phyloP scores from a whole-genome alignment of 2,113 vertebrate species.

The Cyprinodon brontotheroides region DNA sequence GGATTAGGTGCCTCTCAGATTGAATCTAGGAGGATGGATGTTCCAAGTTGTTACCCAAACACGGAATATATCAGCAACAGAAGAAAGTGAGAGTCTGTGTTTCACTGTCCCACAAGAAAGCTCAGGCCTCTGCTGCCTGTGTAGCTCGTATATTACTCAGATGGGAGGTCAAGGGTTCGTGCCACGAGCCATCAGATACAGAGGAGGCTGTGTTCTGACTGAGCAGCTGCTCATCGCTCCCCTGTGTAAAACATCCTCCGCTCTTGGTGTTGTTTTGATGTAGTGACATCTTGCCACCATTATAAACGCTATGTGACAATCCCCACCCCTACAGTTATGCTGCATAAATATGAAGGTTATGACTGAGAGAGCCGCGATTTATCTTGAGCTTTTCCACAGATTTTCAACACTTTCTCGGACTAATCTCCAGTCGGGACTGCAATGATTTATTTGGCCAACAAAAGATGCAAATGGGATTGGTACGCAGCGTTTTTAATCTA shows the following conservation, averaged over 20 bases:
- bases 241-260: conserved; percentile 41
- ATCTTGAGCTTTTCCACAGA: not conserved
- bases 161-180: conserved; percentile 48
- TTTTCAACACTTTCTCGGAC: not conserved
- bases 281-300: not conserved
- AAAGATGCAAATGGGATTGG: not conserved
- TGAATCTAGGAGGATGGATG: conserved; percentile 30
- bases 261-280: conserved; percentile 24
- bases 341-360: not conserved
- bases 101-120: not conserved
- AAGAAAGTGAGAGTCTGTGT: conserved; percentile 6
- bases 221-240: conserved; percentile 16
- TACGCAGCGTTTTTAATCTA: conserved; percentile 44
- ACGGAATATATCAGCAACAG: conserved; percentile 44
- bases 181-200: conserved; percentile 49
- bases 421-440: too few species aligned
- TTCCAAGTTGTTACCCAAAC: conserved; percentile 36
- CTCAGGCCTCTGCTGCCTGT: conserved; percentile 35
- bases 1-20: conserved; percentile 54
- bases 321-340: conserved; percentile 2
- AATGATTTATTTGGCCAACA: too few species aligned
- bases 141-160: conserved; percentile 57
- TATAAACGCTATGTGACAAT: not conserved
- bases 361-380: not conserved
- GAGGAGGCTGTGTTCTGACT: conserved; percentile 49